Percentiles rank a stretch among this genome's conserved stretches.
phyloP scores from a whole-genome alignment of 2,888 invertebrate genomes.

The Sussaba pulchella region DNA sequence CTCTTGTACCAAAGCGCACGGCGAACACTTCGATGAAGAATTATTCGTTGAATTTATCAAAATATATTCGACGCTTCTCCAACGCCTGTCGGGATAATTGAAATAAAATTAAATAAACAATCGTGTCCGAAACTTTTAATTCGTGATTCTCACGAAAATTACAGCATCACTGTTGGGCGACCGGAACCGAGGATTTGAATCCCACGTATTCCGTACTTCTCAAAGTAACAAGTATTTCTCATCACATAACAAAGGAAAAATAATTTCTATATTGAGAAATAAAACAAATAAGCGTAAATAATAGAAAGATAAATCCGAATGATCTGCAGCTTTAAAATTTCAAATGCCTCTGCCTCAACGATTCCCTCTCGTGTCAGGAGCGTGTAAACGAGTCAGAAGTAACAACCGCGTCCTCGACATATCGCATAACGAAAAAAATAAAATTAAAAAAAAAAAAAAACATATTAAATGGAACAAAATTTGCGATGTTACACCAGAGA shows the following conservation, averaged over 20 bases:
- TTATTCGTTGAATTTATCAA: neutral
- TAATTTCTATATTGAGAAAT: too few species aligned
- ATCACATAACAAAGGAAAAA: too few species aligned
- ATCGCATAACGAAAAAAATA: conserved; percentile 19
- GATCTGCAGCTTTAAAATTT: neutral
- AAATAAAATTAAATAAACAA: too few species aligned
- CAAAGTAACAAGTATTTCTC: too few species aligned
- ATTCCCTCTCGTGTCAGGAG: neutral
- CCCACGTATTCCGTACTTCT: too few species aligned
- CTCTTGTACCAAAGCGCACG: neutral
- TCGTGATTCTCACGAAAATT: too few species aligned
- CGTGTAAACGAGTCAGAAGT: conserved; percentile 3
- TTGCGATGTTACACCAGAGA: conserved; percentile 7
- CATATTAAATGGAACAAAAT: conserved; percentile 26
- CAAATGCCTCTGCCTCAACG: neutral
- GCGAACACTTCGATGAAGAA: too few species aligned
- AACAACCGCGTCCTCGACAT: conserved; percentile 15
- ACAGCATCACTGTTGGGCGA: too few species aligned
- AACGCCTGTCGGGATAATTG: neutral
- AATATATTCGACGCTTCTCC: neutral
- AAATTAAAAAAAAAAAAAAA: conserved; percentile 14
- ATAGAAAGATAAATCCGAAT: neutral
- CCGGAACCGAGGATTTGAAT: too few species aligned
- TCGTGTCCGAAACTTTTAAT: too few species aligned
- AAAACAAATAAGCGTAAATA: neutral